Evolutionary conservation across 2,888 invertebrate genomes (phyloP).

Genomic region (Dolomedes plantarius): DNA sequence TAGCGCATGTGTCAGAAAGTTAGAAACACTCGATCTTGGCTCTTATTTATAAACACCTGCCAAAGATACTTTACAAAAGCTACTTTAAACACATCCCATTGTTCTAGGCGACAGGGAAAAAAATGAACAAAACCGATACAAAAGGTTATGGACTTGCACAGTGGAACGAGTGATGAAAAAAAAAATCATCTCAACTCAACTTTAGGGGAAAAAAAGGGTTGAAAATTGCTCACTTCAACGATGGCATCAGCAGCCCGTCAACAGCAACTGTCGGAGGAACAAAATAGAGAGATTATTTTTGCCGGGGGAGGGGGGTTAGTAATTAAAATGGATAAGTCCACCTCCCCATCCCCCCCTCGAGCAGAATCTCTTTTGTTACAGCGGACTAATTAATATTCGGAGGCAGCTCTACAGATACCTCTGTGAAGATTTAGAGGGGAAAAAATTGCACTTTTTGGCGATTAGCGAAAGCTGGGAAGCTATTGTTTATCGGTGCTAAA

Average conservation of each 20-base stretch:
- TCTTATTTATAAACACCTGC: constrained; percentile 65
- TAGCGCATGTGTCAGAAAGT: constrained; percentile 54
- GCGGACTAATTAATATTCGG: constrained; percentile 66
- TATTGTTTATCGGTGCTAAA: constrained; percentile 66
- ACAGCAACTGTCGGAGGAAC: constrained; percentile 62
- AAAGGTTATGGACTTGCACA: constrained; percentile 68
- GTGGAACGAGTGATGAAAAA: constrained; percentile 41
- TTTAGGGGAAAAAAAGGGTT: constrained; percentile 53
- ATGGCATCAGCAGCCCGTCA: constrained; percentile 59
- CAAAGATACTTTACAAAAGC: constrained; percentile 66
- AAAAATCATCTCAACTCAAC: constrained; percentile 30
- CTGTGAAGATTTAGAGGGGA: constrained; percentile 45
- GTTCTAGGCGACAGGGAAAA: constrained; percentile 41
- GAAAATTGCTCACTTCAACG: constrained; percentile 64
- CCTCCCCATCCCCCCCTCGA: constrained; percentile 36
- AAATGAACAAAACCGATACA: constrained; percentile 65
- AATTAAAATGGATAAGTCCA: constrained; percentile 68
- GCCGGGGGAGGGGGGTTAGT: constrained; percentile 64
- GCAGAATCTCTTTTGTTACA: constrained; percentile 52
- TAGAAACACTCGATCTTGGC: constrained; percentile 58
- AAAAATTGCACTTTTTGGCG: constrained; percentile 31
- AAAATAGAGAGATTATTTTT: constrained; percentile 68
- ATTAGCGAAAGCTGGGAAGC: constrained; percentile 63
- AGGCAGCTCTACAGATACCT: constrained; percentile 60
- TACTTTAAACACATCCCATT: constrained; percentile 66